Base-by-base conservation (phyloP, 2,797 vertebrate genomes). In the Notolepis coatsorum region DNA sequence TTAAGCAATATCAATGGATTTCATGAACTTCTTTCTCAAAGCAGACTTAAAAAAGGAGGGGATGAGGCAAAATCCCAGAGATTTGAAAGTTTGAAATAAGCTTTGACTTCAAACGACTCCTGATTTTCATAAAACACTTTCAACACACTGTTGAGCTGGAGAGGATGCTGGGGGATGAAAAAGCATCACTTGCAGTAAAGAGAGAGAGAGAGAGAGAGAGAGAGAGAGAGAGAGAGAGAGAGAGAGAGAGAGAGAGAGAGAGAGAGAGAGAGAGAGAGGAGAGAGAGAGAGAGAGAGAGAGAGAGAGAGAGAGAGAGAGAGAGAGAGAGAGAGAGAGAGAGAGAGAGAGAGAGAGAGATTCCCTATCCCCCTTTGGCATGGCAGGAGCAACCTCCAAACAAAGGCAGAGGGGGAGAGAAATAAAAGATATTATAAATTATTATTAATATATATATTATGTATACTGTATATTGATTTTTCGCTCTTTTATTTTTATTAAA, bases 101-200 rank as follows among this genome's bases (percentile, higher is more conserved):
- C 66, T 62, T 61, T 51, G 46, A 84, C 84, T 88, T 90, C 85
- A 90, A 88, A 91, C 70, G 66, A 43, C 30, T 68, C 12, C 10
- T 55, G 55, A 82, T 85, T 90, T 88, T 81, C 64, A 85, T 81
- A 75, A 84, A 85, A 82, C 45, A 43, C 75, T 83, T 88, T 70
- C 76, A 84, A 81, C 78, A 75, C 65, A 74, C 53, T 55, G 75
- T 68, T 60, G 60, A 62, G 63, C 18, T 45, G 45, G 55, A 69
- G 45, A 69, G 45, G 51, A 73, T 52, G 60, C 28, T 8, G 41
- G 7, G 15, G 58, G 80, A 90, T 91, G 84, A 92, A 89, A 91
- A 83, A 60, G 85, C 88, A 90, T 91, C 88, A 92, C 92, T 91
- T 87, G 91, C 87, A 9, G 83, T 27, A 18, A 65, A 76, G 69